Evolutionary conservation across 2,888 invertebrate genomes (phyloP).

Genomic region (Choristoneura rosaceana): DNA sequence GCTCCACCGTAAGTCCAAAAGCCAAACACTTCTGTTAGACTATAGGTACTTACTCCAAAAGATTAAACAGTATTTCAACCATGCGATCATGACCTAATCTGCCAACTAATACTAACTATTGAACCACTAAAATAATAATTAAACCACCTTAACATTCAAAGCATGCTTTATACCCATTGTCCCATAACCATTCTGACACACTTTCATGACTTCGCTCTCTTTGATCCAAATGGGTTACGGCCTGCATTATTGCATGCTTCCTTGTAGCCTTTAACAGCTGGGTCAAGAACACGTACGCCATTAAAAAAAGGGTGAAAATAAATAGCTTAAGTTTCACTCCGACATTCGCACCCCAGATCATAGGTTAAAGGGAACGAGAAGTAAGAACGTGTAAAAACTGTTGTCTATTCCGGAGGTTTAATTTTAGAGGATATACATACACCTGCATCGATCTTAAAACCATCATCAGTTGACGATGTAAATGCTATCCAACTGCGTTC

Average conservation of each 20-base stretch:
- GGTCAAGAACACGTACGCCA: conserved; percentile 22
- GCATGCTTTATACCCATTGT: conserved; percentile 19
- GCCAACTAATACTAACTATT: too few relatives aligned
- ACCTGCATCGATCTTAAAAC: too few relatives aligned
- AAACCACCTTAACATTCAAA: neutral
- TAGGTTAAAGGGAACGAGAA: neutral
- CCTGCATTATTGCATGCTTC: conserved; percentile 29
- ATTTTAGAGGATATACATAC: too few relatives aligned
- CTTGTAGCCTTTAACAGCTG: conserved; percentile 20
- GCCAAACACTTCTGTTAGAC: too few relatives aligned
- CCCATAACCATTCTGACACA: conserved; percentile 20
- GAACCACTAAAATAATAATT: neutral
- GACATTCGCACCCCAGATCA: neutral
- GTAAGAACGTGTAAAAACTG: neutral
- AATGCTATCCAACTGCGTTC: too few relatives aligned
- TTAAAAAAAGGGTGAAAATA: neutral
- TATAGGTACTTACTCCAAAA: too few relatives aligned
- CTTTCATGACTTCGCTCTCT: conserved; percentile 12
- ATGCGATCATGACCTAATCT: neutral
- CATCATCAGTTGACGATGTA: too few relatives aligned
- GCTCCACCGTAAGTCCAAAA: too few relatives aligned
- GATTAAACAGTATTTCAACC: neutral
- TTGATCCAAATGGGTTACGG: conserved; percentile 23
- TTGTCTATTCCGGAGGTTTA: too few relatives aligned
- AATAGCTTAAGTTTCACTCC: neutral